These are phyloP conservation scores for Melanotaenia duboulayi DNA, from an alignment of 2,113 vertebrate genomes.

Conservation along the genomic window DNA sequence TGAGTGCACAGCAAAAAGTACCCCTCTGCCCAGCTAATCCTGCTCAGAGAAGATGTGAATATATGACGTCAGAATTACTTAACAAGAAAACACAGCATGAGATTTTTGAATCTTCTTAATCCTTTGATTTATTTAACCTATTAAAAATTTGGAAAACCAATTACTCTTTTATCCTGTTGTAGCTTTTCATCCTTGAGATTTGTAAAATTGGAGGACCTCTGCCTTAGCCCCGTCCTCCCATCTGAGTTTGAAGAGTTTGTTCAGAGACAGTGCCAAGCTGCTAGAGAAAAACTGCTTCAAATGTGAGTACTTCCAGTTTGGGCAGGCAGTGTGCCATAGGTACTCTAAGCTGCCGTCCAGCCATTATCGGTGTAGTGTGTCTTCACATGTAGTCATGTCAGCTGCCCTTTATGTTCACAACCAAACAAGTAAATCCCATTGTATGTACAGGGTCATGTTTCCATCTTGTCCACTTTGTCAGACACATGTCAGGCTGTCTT, in stretches of 20 bases:
- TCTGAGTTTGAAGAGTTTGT: slow-evolving; percentile 80
- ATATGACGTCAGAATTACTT: not conserved
- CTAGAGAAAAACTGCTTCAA: slow-evolving; percentile 79
- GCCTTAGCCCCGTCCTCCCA: slow-evolving; percentile 83
- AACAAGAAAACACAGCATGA: not conserved
- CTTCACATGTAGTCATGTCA: slow-evolving; percentile 1
- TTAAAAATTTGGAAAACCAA: not conserved
- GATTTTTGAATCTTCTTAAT: not conserved
- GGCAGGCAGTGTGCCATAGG: slow-evolving; percentile 21
- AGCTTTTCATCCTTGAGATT: slow-evolving; percentile 89
- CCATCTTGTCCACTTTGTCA: slow-evolving; percentile 49
- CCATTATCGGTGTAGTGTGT: slow-evolving; percentile 9
- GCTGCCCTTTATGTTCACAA: slow-evolving; percentile 9
- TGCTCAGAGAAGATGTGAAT: slow-evolving; percentile 9
- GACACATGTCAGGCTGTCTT: slow-evolving; percentile 29
- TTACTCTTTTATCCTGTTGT: slow-evolving; percentile 16
- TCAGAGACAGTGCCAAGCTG: slow-evolving; percentile 82
- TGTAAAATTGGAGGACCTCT: slow-evolving; percentile 83
- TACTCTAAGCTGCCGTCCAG: slow-evolving; percentile 4
- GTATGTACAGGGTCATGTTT: slow-evolving; percentile 48
- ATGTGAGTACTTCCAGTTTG: slow-evolving; percentile 78
- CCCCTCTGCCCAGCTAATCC: not conserved
- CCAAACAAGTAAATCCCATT: slow-evolving; percentile 31
- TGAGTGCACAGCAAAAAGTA: not conserved
- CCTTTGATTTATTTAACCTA: not conserved